phyloP scores from a whole-genome alignment of 2,797 vertebrate species.

The Pogonophryne albipinna region DNA sequence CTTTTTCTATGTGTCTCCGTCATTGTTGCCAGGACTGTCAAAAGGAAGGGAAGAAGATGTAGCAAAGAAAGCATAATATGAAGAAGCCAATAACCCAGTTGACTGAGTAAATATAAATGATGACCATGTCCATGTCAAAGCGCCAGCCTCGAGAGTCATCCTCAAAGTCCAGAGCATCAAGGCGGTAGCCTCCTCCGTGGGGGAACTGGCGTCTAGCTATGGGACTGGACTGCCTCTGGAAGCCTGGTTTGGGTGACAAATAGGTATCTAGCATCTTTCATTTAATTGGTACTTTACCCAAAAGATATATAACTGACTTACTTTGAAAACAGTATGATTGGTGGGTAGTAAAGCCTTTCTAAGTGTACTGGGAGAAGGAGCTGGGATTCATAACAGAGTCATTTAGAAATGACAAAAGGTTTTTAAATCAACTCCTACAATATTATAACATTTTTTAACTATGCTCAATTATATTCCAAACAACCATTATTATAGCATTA shows the following conservation, averaged over 20 bases:
- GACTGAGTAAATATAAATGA: constrained; percentile 96
- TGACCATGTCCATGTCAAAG: constrained; percentile 96
- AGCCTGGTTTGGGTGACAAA: constrained; percentile 79
- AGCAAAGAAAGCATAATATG: constrained; percentile 94
- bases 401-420: not conserved
- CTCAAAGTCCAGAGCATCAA: constrained; percentile 91
- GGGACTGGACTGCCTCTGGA: constrained; percentile 87
- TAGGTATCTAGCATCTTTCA: not conserved
- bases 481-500: not conserved
- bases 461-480: not conserved
- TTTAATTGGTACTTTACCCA: not conserved
- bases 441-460: not conserved
- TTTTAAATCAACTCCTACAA: not conserved
- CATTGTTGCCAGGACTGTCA: constrained; percentile 44
- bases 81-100: constrained; percentile 97
- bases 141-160: constrained; percentile 89
- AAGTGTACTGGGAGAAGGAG: no score
- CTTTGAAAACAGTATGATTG: not conserved
- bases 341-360: no score
- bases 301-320: not conserved
- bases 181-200: constrained; percentile 87
- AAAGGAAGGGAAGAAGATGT: constrained; percentile 91
- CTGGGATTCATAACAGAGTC: no score
- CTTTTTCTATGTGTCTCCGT: not conserved
- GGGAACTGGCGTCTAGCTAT: constrained; percentile 89